Evolutionary conservation across 2,888 invertebrate genomes (phyloP).

Genomic region (Orthosia incerta): DNA sequence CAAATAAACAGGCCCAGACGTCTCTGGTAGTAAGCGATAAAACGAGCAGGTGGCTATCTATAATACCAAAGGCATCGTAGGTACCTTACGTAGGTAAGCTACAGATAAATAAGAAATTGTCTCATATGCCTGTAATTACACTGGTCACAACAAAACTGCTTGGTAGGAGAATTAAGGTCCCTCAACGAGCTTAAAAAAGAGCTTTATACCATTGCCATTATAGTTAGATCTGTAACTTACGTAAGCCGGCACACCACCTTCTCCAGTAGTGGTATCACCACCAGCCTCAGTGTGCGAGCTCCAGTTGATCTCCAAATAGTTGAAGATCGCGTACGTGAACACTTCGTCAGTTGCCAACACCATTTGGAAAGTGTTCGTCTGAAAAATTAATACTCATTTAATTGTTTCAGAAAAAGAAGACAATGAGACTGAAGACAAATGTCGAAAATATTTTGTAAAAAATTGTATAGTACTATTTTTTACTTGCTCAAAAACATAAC

Average conservation of each 20-base stretch:
- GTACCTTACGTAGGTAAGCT: no score
- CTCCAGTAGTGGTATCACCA: constrained; percentile 96
- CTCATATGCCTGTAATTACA: not conserved
- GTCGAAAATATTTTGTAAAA: not conserved
- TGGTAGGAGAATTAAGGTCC: not conserved
- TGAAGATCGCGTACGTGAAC: constrained; percentile 98
- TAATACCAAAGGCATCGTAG: no score
- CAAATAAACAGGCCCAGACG: no score
- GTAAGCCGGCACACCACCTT: constrained; percentile 96
- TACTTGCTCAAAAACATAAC: no score
- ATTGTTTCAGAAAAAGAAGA: not conserved
- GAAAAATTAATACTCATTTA: constrained; percentile 53
- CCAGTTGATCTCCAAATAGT: constrained; percentile 98
- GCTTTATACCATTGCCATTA: no score
- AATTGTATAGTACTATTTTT: not conserved
- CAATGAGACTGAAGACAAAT: not conserved
- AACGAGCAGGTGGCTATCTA: no score
- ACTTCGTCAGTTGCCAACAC: constrained; percentile 98
- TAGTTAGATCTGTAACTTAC: constrained; percentile 89
- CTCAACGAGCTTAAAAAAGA: not conserved
- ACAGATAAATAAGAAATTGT: not conserved
- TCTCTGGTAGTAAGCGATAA: no score
- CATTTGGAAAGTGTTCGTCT: constrained; percentile 99
- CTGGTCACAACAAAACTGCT: not conserved
- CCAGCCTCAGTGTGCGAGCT: constrained; percentile 97